Evolutionary conservation across 1,140 invertebrate species (phyloP).

Genomic region (Varroa destructor): DNA sequence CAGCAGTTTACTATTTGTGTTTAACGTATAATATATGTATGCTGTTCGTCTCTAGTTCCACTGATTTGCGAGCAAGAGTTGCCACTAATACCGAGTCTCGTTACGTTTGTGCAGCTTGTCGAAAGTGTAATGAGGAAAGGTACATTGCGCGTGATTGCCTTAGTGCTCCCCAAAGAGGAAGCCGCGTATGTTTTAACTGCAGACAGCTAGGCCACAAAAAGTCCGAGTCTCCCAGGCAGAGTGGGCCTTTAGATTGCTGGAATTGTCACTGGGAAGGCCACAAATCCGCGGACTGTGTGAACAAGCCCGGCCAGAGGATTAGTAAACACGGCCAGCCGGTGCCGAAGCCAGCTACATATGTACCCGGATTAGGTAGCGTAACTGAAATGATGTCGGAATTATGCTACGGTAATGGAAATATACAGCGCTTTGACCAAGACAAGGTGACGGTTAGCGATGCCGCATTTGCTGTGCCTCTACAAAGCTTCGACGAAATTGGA

Average conservation of each 20-base stretch:
- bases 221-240: constrained; percentile 23
- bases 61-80: too few relatives aligned
- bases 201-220: not conserved
- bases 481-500: constrained; percentile 29
- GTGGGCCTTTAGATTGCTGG: constrained; percentile 28
- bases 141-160: constrained; percentile 41
- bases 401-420: not conserved
- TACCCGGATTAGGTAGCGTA: not conserved
- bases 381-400: not conserved
- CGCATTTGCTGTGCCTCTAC: not conserved
- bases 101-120: constrained; percentile 34
- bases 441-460: constrained; percentile 14
- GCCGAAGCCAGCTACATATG: not conserved
- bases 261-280: constrained; percentile 35
- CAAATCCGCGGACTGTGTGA: constrained; percentile 34
- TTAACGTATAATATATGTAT: too few relatives aligned
- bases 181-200: not conserved
- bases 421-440: not conserved
- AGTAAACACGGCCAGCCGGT: not conserved
- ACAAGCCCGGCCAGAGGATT: not conserved
- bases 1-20: too few relatives aligned
- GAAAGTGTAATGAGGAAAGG: constrained; percentile 40
- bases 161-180: constrained; percentile 35
- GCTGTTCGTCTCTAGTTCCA: too few relatives aligned
- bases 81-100: not conserved